Evolutionary conservation across 2,797 vertebrate genomes (phyloP).

Genomic region (Taenioides sp.): DNA sequence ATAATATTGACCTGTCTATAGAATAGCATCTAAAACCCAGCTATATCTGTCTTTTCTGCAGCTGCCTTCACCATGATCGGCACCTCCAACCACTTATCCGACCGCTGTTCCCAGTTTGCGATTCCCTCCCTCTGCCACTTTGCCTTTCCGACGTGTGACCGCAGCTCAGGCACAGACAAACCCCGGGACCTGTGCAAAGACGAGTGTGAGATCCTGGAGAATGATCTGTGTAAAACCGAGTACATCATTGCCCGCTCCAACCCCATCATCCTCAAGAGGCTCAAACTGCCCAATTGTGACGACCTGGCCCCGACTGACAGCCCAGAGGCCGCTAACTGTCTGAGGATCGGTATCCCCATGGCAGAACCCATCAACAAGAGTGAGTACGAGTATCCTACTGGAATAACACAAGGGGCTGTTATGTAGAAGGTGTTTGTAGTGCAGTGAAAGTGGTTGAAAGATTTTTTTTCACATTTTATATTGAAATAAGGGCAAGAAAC

Average conservation of each 20-base stretch:
- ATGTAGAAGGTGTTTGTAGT: not conserved
- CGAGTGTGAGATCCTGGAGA: constrained; percentile 97
- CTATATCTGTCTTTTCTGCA: constrained; percentile 58
- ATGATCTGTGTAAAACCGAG: constrained; percentile 95
- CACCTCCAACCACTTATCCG: constrained; percentile 94
- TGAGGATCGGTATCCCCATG: constrained; percentile 96
- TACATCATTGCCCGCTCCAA: constrained; percentile 98
- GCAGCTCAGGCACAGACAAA: constrained; percentile 83
- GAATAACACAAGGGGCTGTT: not conserved
- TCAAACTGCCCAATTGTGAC: constrained; percentile 96
- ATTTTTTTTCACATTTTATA: too few species aligned
- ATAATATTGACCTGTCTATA: too few species aligned
- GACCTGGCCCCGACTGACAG: constrained; percentile 90
- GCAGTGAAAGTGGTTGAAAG: too few species aligned
- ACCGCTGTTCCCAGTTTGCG: constrained; percentile 96
- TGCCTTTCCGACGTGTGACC: constrained; percentile 94
- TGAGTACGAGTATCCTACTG: constrained; percentile 65
- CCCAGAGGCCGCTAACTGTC: constrained; percentile 88
- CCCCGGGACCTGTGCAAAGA: constrained; percentile 94
- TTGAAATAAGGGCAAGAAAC: too few species aligned
- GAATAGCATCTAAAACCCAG: too few species aligned
- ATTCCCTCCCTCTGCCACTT: constrained; percentile 98
- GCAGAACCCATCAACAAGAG: constrained; percentile 96
- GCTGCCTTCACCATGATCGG: constrained; percentile 99
- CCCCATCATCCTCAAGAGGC: constrained; percentile 92